Base-by-base conservation (phyloP, 1,140 invertebrate genomes). In the Elymnias hypermnestra region DNA sequence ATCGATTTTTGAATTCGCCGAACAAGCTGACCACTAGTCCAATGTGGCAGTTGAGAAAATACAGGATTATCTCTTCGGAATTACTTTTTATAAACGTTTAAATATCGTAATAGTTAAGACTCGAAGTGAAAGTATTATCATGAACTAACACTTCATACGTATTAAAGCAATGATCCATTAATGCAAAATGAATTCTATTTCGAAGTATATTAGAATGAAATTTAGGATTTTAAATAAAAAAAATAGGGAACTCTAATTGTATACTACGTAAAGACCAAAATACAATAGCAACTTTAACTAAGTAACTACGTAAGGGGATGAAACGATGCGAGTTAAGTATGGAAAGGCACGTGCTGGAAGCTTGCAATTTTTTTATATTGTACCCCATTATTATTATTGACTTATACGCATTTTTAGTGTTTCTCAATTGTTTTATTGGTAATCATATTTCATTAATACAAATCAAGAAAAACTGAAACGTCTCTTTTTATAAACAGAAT, bases 241-340 rank as follows among this genome's bases (percentile, higher is more conserved):
- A 2, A 7, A 4, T 12, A 3, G 3, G 19, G 13, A 7, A 14
- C 33, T 18, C 31, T 14, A 36, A 36, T 26, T 23, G 9, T 14
- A 3, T 10, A 14, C 19, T 4, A 2, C 14, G 26, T 50, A 50
- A 37, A 18, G 40, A 31, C 36, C 31, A 14, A 12, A 45, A 45
- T 49, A 10, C 47, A 31, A 14, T 38, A 17, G 26, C 3, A 23
- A n/a, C 7, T 7, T 6, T 9, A 45, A 22, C 22, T 40, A 46
- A 39, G 29, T 15, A 15, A n/a, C n/a, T 41, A 52, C 57, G 31
- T 21, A 52, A 58, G 72, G 68, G 73, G 67, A 66, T 44, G 55
- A 72, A 75, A 43, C 62, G 57, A 64, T 70, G 72, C 74, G 74
- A 54, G 57, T 66, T 74, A 69, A 78, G 67, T 66, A 76, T 60